Evolutionary conservation across 1,140 invertebrate genomes (phyloP).

Genomic region (Eriosoma lanigerum): DNA sequence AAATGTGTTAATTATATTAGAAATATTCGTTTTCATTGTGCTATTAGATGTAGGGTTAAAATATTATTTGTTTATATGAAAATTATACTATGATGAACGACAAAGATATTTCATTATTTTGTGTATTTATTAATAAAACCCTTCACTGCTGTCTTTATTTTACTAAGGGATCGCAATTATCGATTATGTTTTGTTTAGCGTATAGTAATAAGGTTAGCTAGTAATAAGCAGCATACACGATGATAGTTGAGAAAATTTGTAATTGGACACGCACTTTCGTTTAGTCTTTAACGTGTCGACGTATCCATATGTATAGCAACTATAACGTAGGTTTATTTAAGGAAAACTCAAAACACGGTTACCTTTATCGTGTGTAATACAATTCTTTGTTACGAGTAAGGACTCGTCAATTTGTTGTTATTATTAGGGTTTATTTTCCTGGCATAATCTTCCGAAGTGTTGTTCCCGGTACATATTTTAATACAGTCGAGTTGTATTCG

Average conservation of each 20-base stretch:
- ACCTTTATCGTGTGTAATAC: slow-evolving; percentile 2
- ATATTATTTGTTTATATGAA: too few species aligned
- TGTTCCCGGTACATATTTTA: too few species aligned
- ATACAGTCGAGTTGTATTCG: background rate
- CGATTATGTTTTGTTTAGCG: slow-evolving; percentile 10
- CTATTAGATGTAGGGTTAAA: too few species aligned
- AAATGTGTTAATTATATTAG: too few species aligned
- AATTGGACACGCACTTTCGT: slow-evolving; percentile 23
- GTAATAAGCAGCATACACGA: background rate
- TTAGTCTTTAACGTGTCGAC: background rate
- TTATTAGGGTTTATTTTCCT: background rate
- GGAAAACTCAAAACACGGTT: background rate
- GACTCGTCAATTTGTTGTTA: background rate
- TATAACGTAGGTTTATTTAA: too few species aligned
- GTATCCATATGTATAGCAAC: too few species aligned
- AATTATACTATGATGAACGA: too few species aligned
- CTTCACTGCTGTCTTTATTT: background rate
- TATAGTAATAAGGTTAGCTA: too few species aligned
- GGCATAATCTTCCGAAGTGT: background rate
- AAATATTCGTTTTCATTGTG: too few species aligned
- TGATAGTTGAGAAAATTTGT: background rate
- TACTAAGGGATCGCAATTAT: background rate
- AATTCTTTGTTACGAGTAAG: background rate
- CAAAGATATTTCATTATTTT: too few species aligned
- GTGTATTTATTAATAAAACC: too few species aligned